Conservation (phyloP, 1,140 invertebrate genomes). For the Zaprionus gabonicus region DNA sequence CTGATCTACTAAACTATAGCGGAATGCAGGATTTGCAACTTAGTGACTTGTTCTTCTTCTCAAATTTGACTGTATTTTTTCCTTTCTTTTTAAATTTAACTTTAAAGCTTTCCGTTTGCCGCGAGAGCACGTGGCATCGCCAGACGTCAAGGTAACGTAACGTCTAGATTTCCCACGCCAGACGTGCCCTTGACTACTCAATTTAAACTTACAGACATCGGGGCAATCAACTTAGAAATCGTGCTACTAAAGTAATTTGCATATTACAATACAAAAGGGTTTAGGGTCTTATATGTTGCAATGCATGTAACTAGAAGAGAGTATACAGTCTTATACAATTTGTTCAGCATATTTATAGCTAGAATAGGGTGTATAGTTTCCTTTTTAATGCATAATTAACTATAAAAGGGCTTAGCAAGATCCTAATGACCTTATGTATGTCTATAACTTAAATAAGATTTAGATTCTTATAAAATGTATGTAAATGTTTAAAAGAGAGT, state of each 20-base stretch:
- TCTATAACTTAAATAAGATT: too few relatives aligned
- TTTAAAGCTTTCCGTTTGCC: conserved; percentile 15
- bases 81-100: too few relatives aligned
- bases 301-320: not conserved
- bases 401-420: too few relatives aligned
- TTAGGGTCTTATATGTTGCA: not conserved
- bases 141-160: conserved; percentile 39
- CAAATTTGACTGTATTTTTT: not conserved
- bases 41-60: conserved; percentile 27
- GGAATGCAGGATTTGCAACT: not conserved
- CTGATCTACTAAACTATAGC: conserved; percentile 17
- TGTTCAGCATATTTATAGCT: too few relatives aligned
- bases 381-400: too few relatives aligned
- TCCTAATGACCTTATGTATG: too few relatives aligned
- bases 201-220: conserved; percentile 13
- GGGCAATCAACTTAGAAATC: conserved; percentile 39
- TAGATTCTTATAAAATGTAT: too few relatives aligned
- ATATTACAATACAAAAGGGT: conserved; percentile 21
- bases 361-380: too few relatives aligned
- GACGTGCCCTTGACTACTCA: conserved; percentile 27
- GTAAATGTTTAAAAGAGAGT: not conserved
- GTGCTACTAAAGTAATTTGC: conserved; percentile 46
- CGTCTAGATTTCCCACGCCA: conserved; percentile 26
- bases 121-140: conserved; percentile 23
- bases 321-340: too few relatives aligned